Conservation (phyloP, 2,888 invertebrate genomes). For the Euproctis similis region DNA sequence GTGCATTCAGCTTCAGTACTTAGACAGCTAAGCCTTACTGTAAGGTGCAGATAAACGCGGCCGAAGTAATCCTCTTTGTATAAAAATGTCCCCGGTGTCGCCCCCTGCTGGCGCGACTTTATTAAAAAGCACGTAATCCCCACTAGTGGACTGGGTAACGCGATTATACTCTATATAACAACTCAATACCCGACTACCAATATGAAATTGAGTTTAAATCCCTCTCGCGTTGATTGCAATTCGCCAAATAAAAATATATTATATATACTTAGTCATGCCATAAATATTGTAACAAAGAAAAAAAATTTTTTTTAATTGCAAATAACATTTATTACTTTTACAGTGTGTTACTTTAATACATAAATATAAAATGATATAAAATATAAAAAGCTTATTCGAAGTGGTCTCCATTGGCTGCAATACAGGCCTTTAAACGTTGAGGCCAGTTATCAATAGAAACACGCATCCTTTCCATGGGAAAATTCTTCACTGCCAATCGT, state of each 20-base stretch:
- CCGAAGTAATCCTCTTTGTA: slow-evolving; percentile 73
- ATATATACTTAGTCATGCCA: no score
- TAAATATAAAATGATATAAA: no score
- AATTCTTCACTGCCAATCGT: no score
- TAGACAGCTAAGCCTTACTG: slow-evolving; percentile 67
- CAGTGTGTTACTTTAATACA: no score
- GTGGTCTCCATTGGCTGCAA: no score
- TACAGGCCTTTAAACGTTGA: no score
- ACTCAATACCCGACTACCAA: slow-evolving; percentile 61
- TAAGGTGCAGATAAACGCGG: slow-evolving; percentile 73
- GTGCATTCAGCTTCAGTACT: slow-evolving; percentile 60
- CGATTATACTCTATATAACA: slow-evolving; percentile 68
- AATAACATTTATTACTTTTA: no score
- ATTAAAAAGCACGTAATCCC: slow-evolving; percentile 74
- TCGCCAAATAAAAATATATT: slow-evolving; percentile 26
- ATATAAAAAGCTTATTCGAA: no score
- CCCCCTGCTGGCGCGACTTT: slow-evolving; percentile 62
- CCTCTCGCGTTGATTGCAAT: slow-evolving; percentile 42
- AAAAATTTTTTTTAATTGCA: no score
- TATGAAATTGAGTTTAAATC: slow-evolving; percentile 66
- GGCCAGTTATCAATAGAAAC: no score
- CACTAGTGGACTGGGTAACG: slow-evolving; percentile 72
- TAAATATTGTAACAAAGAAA: no score
- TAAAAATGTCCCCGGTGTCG: slow-evolving; percentile 70
- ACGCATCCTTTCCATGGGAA: no score